Percentiles rank a stretch among this genome's conserved stretches.
Conservation (phyloP, 2,797 vertebrate species). For the Buceros bicornis region DNA sequence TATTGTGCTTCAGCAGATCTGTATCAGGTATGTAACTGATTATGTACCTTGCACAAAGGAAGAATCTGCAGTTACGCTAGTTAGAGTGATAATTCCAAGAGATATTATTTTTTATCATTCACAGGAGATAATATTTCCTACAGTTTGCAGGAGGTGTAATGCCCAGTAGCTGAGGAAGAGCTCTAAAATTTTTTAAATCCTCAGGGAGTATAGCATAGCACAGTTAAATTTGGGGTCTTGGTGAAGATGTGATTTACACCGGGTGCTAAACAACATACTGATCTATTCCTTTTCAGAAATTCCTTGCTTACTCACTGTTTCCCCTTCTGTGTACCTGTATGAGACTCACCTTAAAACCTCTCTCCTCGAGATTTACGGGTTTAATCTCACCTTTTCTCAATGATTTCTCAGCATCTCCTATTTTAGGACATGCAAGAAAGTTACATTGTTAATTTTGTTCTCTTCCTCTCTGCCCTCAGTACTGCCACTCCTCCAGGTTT, state of each 20-base stretch:
- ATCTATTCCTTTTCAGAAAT: not conserved
- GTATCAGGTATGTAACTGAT: not conserved
- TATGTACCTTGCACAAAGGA: not conserved
- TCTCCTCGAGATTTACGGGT: not conserved
- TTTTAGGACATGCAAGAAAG: not conserved
- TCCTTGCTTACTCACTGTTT: not conserved
- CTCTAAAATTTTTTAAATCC: not conserved
- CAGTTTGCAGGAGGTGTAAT: not conserved
- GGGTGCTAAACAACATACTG: not conserved
- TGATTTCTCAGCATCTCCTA: not conserved
- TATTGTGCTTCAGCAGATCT: not conserved
- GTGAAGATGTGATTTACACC: not conserved
- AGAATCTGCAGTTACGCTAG: not conserved
- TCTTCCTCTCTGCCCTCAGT: not conserved
- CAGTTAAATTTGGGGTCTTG: not conserved
- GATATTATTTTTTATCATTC: not conserved
- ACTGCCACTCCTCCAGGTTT: not conserved
- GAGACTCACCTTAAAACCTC: not conserved
- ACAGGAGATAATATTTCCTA: not conserved
- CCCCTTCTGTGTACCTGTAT: not conserved
- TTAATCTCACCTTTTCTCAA: not conserved
- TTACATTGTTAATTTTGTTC: not conserved
- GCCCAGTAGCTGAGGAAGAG: not conserved
- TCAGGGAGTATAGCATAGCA: not conserved
- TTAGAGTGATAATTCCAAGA: not conserved